phyloP scores from a whole-genome alignment of 2,888 invertebrate species.

The Dicranocentrus wangi region DNA sequence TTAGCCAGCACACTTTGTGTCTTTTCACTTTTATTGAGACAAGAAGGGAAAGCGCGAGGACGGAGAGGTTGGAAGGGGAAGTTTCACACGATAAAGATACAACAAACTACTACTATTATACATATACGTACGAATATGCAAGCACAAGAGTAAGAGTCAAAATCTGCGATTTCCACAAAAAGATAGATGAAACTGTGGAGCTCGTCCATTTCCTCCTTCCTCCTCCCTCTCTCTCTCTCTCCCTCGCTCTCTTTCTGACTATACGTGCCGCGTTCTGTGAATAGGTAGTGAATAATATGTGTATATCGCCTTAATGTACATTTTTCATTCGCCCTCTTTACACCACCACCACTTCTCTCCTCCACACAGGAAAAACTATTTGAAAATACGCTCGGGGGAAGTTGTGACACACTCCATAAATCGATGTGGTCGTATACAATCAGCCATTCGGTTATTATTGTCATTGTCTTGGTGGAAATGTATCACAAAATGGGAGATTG shows the following conservation, averaged over 20 bases:
- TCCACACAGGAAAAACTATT: too few relatives aligned
- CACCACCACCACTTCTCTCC: too few relatives aligned
- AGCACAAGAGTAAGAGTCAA: slow-evolving; percentile 10
- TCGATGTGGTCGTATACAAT: slow-evolving; percentile 51
- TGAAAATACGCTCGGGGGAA: slow-evolving; percentile 44
- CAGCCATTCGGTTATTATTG: slow-evolving; percentile 46
- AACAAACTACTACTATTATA: not conserved
- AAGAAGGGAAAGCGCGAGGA: not conserved
- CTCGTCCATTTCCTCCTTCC: not conserved
- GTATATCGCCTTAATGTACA: too few relatives aligned
- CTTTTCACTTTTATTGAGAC: slow-evolving; percentile 12
- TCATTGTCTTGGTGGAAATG: too few relatives aligned
- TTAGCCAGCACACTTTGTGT: not conserved
- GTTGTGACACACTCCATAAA: slow-evolving; percentile 53
- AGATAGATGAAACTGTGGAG: slow-evolving; percentile 36
- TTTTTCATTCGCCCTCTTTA: too few relatives aligned
- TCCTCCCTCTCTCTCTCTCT: not conserved
- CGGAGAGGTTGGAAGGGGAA: not conserved
- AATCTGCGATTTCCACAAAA: slow-evolving; percentile 28
- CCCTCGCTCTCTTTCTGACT: not conserved
- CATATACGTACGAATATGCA: not conserved
- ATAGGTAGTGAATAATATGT: too few relatives aligned
- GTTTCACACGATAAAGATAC: not conserved
- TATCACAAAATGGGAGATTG: not conserved
- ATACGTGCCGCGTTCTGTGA: too few relatives aligned